Conservation (phyloP, 2,113 vertebrate species). For the Paraplagusia blochii region DNA sequence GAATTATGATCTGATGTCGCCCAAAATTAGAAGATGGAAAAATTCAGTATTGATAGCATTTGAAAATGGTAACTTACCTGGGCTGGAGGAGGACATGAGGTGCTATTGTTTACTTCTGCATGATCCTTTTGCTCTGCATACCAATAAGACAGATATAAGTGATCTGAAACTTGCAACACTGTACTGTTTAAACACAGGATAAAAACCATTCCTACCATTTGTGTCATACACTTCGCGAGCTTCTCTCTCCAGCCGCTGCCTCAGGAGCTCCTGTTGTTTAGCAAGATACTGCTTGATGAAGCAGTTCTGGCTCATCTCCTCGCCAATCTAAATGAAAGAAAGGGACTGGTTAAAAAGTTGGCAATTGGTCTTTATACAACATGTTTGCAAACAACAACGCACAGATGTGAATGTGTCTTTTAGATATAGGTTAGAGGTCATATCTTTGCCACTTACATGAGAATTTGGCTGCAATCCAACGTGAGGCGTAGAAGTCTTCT, state of each 20-base stretch:
- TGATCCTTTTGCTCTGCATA: slow-evolving; percentile 71
- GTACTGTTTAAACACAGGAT: neutral
- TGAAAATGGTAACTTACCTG: slow-evolving; percentile 59
- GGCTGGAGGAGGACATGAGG: slow-evolving; percentile 54
- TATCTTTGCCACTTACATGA: slow-evolving; percentile 71
- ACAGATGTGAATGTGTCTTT: neutral
- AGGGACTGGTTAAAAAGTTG: slow-evolving; percentile 6
- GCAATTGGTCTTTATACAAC: neutral
- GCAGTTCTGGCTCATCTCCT: slow-evolving; percentile 95
- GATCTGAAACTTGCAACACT: neutral
- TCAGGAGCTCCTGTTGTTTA: slow-evolving; percentile 88
- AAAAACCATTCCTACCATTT: slow-evolving; percentile 73
- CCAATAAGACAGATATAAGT: slow-evolving; percentile 22
- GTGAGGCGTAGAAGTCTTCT: slow-evolving; percentile 86
- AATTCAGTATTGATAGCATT: neutral
- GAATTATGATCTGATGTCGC: neutral
- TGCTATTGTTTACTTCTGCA: slow-evolving; percentile 67
- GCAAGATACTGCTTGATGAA: slow-evolving; percentile 94
- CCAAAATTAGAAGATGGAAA: neutral
- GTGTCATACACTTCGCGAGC: slow-evolving; percentile 84
- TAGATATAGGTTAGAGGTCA: neutral
- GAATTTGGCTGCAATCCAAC: slow-evolving; percentile 90
- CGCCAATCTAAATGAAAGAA: slow-evolving; percentile 81
- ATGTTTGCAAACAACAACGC: neutral
- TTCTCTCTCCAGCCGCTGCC: slow-evolving; percentile 86